Evolutionary conservation across 2,797 vertebrate genomes (phyloP), one percentile per base, ranked within the genome.

Genomic region (Eulemur mongoz): DNA sequence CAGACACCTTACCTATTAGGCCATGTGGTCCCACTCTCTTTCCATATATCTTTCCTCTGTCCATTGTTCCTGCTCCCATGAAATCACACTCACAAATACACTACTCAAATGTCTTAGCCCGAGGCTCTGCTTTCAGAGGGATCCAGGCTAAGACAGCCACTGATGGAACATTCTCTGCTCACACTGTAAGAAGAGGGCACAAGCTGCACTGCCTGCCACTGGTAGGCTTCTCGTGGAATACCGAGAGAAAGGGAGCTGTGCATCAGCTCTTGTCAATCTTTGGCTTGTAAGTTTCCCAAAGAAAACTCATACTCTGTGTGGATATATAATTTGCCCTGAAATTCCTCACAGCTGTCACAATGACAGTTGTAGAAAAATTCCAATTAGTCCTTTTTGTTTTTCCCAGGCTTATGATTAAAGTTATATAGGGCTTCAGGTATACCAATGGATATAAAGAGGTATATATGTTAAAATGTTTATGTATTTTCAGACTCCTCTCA

Each of bases 171-270:
- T 32, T 61, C 43, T 82, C 57, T 76, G 17, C 38, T 82, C 76
- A 57, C 8, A 6, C 25, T 40, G 5, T 45, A 32, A 67, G 38
- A 80, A 54, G 1, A 25, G 57, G 40, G 59, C 11, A 18, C 18
- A 54, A 40, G 15, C 23, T 40, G 11, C 14, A 0, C 14, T 23
- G 3, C 40, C 17, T 40, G 25, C 27, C 17, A 10, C 20, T 27
- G 20, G 5, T 32, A 1, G 0, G 17, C 8, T 27, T 72, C 48
- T 63, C n/a, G 14, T 5, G 12, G 25, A 20, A 22, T 0, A 0
- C 65, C 27, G 14, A 52, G 35, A 48, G 32, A 38, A 61, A 40
- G 9, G 32, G 40, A 48, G 7, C 2, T 14, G 1, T 2, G 3
- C 3, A 25, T 15, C 0, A 9, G 2, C 23, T 75, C 85, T 89